Percentiles rank a stretch among this genome's conserved stretches.
These are phyloP conservation scores for Lithobates sylvaticus DNA, from an alignment of 2,797 vertebrate genomes.

Conservation along the genomic window DNA sequence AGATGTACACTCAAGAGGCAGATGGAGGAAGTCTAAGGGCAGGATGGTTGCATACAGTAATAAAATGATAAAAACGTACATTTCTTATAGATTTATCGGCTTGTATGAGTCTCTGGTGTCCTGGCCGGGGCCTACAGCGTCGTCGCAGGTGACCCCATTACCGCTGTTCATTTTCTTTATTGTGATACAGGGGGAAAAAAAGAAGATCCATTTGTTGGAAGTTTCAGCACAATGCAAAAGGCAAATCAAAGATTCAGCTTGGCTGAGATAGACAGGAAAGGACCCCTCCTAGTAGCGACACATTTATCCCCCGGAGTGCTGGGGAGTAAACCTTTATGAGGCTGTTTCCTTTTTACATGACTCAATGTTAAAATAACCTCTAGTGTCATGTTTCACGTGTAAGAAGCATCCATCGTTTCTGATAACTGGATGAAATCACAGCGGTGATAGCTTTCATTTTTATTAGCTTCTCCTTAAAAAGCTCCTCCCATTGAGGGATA, in stretches of 20 bases:
- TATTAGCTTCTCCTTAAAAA: not conserved
- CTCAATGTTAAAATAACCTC: slow-evolving; percentile 58
- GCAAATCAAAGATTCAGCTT: slow-evolving; percentile 47
- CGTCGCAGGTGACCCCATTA: not conserved
- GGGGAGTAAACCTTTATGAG: slow-evolving; percentile 44
- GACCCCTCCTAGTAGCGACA: slow-evolving; percentile 53
- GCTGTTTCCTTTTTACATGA: slow-evolving; percentile 57
- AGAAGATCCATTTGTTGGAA: slow-evolving; percentile 5
- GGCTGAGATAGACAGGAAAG: slow-evolving; percentile 53
- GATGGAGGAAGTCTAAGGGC: slow-evolving; percentile 72
- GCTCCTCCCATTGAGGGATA: slow-evolving; percentile 10
- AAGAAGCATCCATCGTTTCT: not conserved
- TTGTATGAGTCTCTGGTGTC: not conserved
- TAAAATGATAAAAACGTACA: not conserved
- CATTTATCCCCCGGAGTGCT: slow-evolving; percentile 48
- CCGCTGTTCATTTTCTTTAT: slow-evolving; percentile 10
- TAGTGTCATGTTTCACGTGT: slow-evolving; percentile 54
- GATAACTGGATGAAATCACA: slow-evolving; percentile 40
- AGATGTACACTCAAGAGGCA: slow-evolving; percentile 81
- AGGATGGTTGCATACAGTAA: not conserved
- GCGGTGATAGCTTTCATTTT: not conserved
- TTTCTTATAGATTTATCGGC: not conserved
- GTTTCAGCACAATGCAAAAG: slow-evolving; percentile 17
- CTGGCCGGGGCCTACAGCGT: not conserved
- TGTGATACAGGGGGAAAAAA: not conserved